phyloP scores from a whole-genome alignment of 2,113 vertebrate species.

The Chloroceryle aenea region DNA sequence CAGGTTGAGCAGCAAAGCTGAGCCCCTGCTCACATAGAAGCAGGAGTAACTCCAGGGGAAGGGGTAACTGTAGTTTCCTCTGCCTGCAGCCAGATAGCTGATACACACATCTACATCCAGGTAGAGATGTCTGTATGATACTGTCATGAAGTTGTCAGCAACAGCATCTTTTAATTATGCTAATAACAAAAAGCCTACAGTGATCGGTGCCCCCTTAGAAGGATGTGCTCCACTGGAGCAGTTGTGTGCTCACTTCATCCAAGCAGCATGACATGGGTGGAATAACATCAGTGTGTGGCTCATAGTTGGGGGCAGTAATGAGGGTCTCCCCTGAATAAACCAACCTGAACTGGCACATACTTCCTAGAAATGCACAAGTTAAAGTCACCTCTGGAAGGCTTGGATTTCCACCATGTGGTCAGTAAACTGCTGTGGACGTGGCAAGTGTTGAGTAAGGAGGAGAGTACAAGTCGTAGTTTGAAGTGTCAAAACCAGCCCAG shows the following conservation, averaged over 20 bases:
- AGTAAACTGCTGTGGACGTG: not conserved
- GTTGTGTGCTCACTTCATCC: not conserved
- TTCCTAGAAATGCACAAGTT: not conserved
- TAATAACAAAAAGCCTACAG: no score
- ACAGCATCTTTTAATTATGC: not conserved
- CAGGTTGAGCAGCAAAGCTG: not conserved
- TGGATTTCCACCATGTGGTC: not conserved
- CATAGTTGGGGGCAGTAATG: not conserved
- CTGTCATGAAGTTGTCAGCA: not conserved
- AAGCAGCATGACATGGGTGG: not conserved
- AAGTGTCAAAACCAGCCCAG: accelerated
- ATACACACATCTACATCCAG: accelerated
- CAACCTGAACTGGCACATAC: not conserved
- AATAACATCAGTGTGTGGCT: not conserved
- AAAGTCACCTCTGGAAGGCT: not conserved
- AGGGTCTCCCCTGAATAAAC: not conserved
- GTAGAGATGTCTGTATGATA: not conserved
- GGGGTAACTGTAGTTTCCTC: not conserved
- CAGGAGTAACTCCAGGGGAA: not conserved
- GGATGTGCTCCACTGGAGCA: not conserved
- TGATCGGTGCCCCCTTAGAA: not conserved
- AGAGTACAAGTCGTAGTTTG: not conserved
- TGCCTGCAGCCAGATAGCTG: not conserved
- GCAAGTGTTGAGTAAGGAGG: not conserved
- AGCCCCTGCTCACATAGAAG: accelerated